phyloP scores from a whole-genome alignment of 2,113 vertebrate genomes.

The Cinclus mexicanus region DNA sequence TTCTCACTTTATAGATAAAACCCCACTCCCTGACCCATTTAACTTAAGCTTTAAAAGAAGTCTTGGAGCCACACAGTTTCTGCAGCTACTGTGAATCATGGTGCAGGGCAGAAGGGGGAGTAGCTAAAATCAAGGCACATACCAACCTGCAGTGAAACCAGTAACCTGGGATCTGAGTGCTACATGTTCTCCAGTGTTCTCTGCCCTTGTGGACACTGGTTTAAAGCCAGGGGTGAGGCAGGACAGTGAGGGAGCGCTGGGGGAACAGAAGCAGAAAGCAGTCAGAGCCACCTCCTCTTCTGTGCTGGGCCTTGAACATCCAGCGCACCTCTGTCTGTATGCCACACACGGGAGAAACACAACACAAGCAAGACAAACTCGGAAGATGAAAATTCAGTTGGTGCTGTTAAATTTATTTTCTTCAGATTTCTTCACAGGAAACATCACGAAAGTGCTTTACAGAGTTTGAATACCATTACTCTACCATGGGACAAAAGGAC shows the following conservation, averaged over 20 bases:
- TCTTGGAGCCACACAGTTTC: background rate
- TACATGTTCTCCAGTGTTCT: background rate
- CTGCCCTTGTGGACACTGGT: background rate
- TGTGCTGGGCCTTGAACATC: rapidly evolving
- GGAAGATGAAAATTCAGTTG: background rate
- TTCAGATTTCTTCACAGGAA: conserved; percentile 49
- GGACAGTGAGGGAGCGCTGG: background rate
- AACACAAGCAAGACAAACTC: background rate
- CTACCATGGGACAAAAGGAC: background rate
- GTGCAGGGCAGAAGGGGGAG: background rate
- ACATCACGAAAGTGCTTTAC: conserved; percentile 55
- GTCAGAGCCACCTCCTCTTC: background rate
- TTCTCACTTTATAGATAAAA: background rate
- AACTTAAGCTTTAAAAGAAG: background rate
- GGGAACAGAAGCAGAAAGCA: background rate
- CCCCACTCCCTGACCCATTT: background rate
- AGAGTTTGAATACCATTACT: conserved; percentile 13
- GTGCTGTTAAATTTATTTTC: conserved; percentile 57
- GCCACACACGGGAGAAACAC: background rate
- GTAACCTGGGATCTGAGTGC: background rate
- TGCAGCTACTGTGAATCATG: background rate
- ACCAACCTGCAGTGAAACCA: background rate
- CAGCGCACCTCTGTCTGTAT: rapidly evolving
- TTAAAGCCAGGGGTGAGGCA: background rate
- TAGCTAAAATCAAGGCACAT: background rate